Conservation (phyloP, 2,888 invertebrate species). For the Polyploca ridens region DNA sequence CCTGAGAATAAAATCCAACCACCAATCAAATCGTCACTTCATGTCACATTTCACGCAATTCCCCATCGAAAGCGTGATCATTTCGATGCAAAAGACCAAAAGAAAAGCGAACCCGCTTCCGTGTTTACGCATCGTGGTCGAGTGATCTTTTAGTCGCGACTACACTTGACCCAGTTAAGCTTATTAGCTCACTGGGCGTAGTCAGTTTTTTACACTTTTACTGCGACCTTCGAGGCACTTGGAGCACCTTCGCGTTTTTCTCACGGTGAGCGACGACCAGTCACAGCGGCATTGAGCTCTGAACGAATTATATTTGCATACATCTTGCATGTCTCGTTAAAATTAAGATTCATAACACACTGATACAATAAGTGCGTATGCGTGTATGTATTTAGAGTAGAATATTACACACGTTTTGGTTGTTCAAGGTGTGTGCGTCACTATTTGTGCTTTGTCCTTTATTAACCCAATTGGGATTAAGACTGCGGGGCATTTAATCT, state of each 20-base stretch:
- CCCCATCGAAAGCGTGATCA: conserved; percentile 47
- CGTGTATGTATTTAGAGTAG: conserved; percentile 19
- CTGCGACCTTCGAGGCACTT: conserved; percentile 55
- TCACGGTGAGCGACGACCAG: conserved; percentile 48
- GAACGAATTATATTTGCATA: conserved; percentile 13
- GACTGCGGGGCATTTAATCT: conserved; percentile 25
- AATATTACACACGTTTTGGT: conserved; percentile 20
- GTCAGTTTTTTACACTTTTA: conserved; percentile 66
- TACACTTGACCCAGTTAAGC: conserved; percentile 53
- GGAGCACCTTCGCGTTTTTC: conserved; percentile 35
- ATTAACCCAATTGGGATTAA: conserved; percentile 26
- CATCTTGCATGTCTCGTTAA: conserved; percentile 6
- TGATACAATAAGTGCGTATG: conserved; percentile 8
- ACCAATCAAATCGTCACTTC: conserved; percentile 15
- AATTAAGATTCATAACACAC: conserved; percentile 3
- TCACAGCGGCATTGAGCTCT: conserved; percentile 46
- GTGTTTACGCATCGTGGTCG: conserved; percentile 29
- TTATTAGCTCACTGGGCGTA: conserved; percentile 37
- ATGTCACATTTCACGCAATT: conserved; percentile 27
- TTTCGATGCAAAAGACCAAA: conserved; percentile 25
- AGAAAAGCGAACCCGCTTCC: conserved; percentile 35
- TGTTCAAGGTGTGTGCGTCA: conserved; percentile 22
- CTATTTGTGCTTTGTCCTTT: conserved; percentile 22
- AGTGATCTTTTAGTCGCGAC: conserved; percentile 24
- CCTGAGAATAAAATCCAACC: background rate